Base-by-base conservation (phyloP, 2,888 invertebrate genomes). In the Thera britannica region DNA sequence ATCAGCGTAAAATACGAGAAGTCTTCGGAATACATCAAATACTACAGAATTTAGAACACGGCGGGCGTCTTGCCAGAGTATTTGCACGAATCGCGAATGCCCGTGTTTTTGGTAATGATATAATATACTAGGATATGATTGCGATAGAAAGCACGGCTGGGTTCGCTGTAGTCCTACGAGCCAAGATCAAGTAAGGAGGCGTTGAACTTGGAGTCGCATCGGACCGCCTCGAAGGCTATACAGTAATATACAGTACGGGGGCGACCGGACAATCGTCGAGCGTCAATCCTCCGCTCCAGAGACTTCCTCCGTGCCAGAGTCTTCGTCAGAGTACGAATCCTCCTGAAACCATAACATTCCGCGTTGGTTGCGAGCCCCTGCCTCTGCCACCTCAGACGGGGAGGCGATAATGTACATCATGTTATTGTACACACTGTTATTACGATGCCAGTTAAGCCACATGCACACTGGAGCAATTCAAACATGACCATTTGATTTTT, bases 301-400 rank as follows among this genome's bases (percentile, higher is more conserved):
- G 67, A 93, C 88, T 82, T 93, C 93, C 83, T 93, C 93, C 64
- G 92, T 92, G 77, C 92, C 93, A 58, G 93, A 92, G 80, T 92
- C 92, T 82, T 92, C 93, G 80, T 91, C 92, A 67, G 90, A 91
- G 83, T 90, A 93, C 80, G 92, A 92, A 87, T 93, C 93, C 93
- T 93, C 93, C 93, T 93, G 93, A 88, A 93, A 93, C 76, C 88
- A 93, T 90, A 93, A 82, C 85, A 81, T 60, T 86, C 83, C 85
- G 87, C 86, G 84, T 81, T 88, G 89, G 87, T 87, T 79, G 83
- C 82, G 82, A 75, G 77, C 84, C 77, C 77, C 77, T 79, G 63
- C 76, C 80, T 81, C 23, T 23, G 23, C 23, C 23, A 23, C 23
- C 23, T 23, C 23, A 23, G 23, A 23, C 23, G 23, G 23, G 23